Percentiles rank a stretch among this genome's conserved stretches.
Conservation (phyloP, 2,113 vertebrate species). For the Dipodomys ordii region DNA sequence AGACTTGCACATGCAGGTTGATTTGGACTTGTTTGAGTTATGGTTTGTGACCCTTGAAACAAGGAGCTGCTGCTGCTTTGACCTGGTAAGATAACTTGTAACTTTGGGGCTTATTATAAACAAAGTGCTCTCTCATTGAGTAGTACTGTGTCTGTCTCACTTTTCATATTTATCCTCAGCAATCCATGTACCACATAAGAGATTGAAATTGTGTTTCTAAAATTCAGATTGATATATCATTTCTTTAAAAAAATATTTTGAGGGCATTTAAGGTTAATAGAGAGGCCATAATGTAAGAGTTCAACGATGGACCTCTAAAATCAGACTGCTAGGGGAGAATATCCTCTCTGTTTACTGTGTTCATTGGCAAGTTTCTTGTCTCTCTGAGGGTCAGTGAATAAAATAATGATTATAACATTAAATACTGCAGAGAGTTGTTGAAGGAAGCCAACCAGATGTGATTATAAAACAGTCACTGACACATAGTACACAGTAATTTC, state of each 20-base stretch:
- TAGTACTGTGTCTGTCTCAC: neutral
- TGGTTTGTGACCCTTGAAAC: slow-evolving; percentile 37
- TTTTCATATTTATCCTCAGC: neutral
- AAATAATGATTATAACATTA: neutral
- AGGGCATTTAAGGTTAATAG: neutral
- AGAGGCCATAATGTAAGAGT: neutral
- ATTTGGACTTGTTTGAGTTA: slow-evolving; percentile 19
- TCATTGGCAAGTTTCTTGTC: slow-evolving; percentile 6
- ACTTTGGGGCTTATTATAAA: slow-evolving; percentile 11
- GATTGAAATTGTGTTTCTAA: slow-evolving; percentile 23
- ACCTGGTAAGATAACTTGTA: slow-evolving; percentile 9
- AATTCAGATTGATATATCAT: neutral
- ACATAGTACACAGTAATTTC: neutral
- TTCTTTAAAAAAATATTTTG: neutral
- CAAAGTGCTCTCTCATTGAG: neutral
- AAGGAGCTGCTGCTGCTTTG: neutral
- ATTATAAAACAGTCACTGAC: neutral
- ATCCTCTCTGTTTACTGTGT: neutral
- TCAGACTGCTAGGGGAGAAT: neutral
- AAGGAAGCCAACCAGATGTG: neutral
- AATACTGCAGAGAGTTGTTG: neutral
- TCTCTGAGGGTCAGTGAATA: slow-evolving; percentile 24
- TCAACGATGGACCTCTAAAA: slow-evolving; percentile 34
- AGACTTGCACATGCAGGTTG: neutral
- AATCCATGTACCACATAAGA: neutral